Evolutionary conservation across 2,113 vertebrate genomes (phyloP).

Genomic region (Dendrocopos noguchii): DNA sequence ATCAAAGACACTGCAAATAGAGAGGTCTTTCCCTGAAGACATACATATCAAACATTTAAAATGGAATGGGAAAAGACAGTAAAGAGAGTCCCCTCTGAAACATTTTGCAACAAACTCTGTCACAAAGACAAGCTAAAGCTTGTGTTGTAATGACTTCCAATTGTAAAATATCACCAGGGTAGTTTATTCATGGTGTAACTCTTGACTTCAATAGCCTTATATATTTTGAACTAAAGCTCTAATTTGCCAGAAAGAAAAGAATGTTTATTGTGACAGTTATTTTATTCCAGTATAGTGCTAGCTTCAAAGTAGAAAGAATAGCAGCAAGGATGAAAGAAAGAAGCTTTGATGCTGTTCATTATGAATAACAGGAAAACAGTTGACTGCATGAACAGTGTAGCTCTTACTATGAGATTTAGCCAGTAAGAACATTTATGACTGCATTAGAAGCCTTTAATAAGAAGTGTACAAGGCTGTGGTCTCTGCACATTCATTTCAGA

Average conservation of each 20-base stretch:
- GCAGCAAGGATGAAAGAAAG: neutral
- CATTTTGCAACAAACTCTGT: neutral
- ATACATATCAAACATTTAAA: neutral
- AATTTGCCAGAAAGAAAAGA: neutral
- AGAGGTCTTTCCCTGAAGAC: conserved; percentile 9
- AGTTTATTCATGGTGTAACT: neutral
- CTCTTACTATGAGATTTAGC: neutral
- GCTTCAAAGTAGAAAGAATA: neutral
- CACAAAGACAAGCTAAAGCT: neutral
- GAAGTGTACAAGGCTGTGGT: neutral
- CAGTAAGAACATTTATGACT: neutral
- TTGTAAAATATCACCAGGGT: neutral
- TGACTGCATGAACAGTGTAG: neutral
- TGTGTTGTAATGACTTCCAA: neutral
- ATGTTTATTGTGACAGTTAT: neutral
- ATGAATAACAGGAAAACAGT: neutral
- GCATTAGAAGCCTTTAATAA: neutral
- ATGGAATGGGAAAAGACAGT: conserved; percentile 4
- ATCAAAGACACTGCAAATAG: neutral
- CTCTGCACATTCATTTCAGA: neutral
- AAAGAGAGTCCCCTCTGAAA: conserved; percentile 5
- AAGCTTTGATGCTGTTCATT: neutral
- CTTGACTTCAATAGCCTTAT: neutral
- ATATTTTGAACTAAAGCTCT: neutral
- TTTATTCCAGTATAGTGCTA: neutral